Evolutionary conservation across 2,888 invertebrate species (phyloP).

Genomic region (Luperina nickerlii): DNA sequence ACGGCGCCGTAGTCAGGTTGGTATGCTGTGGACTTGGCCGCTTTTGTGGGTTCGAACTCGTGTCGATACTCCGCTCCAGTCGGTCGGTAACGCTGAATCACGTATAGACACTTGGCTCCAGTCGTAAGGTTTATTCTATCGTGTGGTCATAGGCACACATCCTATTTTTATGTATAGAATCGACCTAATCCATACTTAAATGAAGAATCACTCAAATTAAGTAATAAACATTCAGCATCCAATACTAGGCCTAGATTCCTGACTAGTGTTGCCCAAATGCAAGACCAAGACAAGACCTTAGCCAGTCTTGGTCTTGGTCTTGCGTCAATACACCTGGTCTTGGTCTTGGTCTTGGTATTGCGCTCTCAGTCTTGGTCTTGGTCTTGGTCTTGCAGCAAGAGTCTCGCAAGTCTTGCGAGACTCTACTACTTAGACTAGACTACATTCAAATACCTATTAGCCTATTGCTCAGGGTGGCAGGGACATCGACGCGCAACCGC

Average conservation of each 20-base stretch:
- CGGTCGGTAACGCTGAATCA: not conserved
- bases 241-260: slow-evolving; percentile 29
- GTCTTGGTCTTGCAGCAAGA: no score
- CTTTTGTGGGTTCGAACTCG: not conserved
- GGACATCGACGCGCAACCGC: no score
- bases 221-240: slow-evolving; percentile 27
- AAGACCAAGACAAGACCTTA: no score
- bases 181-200: not conserved
- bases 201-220: slow-evolving; percentile 3
- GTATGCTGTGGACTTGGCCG: slow-evolving; percentile 21
- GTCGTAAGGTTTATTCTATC: not conserved
- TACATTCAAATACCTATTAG: no score
- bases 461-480: no score
- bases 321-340: no score
- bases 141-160: not conserved
- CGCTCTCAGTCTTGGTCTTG: no score
- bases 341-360: no score
- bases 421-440: no score
- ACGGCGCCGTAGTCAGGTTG: not conserved
- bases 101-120: not conserved
- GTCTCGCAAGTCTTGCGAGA: no score
- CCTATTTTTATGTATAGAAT: not conserved
- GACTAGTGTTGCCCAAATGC: no score
- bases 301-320: no score
- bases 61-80: not conserved